phyloP scores from a whole-genome alignment of 2,797 vertebrate species.

The Leucoraja ocellata region DNA sequence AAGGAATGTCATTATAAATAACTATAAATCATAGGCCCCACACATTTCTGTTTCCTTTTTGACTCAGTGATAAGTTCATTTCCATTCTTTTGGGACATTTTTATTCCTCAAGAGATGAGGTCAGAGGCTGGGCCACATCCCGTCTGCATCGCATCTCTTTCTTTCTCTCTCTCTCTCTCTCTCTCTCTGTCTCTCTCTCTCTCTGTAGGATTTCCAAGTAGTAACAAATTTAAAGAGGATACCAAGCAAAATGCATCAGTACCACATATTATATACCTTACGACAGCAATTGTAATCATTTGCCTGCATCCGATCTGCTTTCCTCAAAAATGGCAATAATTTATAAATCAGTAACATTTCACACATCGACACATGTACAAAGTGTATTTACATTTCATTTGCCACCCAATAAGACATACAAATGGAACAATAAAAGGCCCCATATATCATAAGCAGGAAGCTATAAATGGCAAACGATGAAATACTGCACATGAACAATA shows the following conservation, averaged over 20 bases:
- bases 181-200: no score
- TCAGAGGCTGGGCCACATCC: conserved; percentile 61
- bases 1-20: conserved; percentile 41
- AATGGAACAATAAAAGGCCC: background rate
- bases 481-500: background rate
- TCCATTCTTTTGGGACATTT: conserved; percentile 44
- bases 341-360: background rate
- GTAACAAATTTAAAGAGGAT: background rate
- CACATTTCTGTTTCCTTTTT: conserved; percentile 32
- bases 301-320: background rate
- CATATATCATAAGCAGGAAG: background rate
- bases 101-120: conserved; percentile 51
- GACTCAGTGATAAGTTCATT: conserved; percentile 36
- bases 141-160: conserved; percentile 47
- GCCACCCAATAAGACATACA: background rate
- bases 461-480: conserved; percentile 17
- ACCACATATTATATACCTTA: no score
- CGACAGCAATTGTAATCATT: background rate
- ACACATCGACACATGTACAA: no score
- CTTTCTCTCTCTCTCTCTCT: background rate
- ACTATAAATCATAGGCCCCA: conserved; percentile 23
- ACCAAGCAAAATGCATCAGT: background rate
- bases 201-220: background rate
- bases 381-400: background rate
- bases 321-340: background rate